These are phyloP conservation scores for Entomobrya multifasciata DNA, from an alignment of 2,888 invertebrate species.

Conservation along the genomic window DNA sequence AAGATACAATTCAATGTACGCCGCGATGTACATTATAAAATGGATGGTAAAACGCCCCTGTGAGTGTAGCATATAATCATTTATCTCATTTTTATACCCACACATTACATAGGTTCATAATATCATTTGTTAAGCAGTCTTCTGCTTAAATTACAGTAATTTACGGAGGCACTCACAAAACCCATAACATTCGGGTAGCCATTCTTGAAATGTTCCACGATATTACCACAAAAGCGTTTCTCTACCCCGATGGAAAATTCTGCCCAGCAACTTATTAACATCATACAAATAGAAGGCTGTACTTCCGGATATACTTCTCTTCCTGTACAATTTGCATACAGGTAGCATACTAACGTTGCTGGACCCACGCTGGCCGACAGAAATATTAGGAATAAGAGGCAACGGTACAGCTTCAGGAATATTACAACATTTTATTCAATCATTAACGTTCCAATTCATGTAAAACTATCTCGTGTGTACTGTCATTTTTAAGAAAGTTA, in stretches of 20 bases:
- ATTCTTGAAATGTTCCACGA: slow-evolving; percentile 27
- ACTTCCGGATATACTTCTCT: slow-evolving; percentile 39
- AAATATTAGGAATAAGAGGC: slow-evolving; percentile 50
- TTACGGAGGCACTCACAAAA: slow-evolving; percentile 38
- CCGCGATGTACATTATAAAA: slow-evolving; percentile 20
- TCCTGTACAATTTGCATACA: slow-evolving; percentile 41
- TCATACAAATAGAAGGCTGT: slow-evolving; percentile 56
- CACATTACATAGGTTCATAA: background rate
- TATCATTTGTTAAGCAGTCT: background rate
- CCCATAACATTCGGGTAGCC: slow-evolving; percentile 50
- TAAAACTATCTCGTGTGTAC: no score
- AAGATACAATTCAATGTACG: slow-evolving; percentile 39
- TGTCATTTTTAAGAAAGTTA: background rate
- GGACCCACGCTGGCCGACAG: slow-evolving; percentile 60
- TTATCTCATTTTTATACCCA: background rate
- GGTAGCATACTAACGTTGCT: slow-evolving; percentile 34
- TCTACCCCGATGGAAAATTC: slow-evolving; percentile 56
- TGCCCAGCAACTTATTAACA: slow-evolving; percentile 60
- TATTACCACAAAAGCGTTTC: slow-evolving; percentile 17
- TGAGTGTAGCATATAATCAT: background rate
- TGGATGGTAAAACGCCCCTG: slow-evolving; percentile 58
- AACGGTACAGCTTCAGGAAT: slow-evolving; percentile 42
- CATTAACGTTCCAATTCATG: background rate
- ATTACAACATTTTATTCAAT: background rate
- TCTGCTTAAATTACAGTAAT: background rate